Base-by-base conservation (phyloP, 2,113 vertebrate genomes). In the Bostrychus sinensis region DNA sequence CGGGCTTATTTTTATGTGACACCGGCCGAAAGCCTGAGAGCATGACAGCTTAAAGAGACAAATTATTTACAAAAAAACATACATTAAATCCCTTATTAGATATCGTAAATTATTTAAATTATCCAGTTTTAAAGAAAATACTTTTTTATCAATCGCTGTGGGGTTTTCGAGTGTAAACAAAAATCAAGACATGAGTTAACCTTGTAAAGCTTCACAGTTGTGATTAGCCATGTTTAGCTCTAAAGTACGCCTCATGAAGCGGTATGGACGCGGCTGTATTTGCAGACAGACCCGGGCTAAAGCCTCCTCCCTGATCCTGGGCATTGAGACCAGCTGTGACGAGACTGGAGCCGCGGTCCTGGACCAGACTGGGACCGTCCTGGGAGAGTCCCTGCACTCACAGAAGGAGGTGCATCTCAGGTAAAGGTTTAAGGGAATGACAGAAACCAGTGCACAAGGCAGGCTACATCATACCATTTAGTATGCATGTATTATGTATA, bases 311-410 rank as follows among this genome's bases (percentile, higher is more conserved):
- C 26, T 96, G 0, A 94, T 99, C 1, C 30, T 98, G 75, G 97
- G 96, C 9, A 95, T 99, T 12, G 97, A 99, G 87, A 98, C 94
- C 0, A 99, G 97, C 86, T 99, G 97, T 7, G 97, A 99, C 26
- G 97, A 99, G 43, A 99, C 97, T 0, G 97, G 93, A 1, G 97
- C 96, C 3, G 97, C 97, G 0, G 94, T 99, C 12, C 65, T 98
- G 80, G 94, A 96, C n/a, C 94, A 95, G 53, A 82, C 84, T 0
- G 97, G 96, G 17, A 32, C 22, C 0, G 70, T 98, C 12, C 86
- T 95, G 50, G 97, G 96, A 59, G 96, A 99, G 84, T 93, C 93
- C 1, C 88, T 98, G 3, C 90, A 92, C 65, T 96, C 93, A 19
- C 97, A 99, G 76, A 94, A 91, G 37, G 83, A 95, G 25, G 90